These are phyloP conservation scores for Perognathus longimembris DNA, from an alignment of 2,113 vertebrate species.

Conservation along the genomic window DNA sequence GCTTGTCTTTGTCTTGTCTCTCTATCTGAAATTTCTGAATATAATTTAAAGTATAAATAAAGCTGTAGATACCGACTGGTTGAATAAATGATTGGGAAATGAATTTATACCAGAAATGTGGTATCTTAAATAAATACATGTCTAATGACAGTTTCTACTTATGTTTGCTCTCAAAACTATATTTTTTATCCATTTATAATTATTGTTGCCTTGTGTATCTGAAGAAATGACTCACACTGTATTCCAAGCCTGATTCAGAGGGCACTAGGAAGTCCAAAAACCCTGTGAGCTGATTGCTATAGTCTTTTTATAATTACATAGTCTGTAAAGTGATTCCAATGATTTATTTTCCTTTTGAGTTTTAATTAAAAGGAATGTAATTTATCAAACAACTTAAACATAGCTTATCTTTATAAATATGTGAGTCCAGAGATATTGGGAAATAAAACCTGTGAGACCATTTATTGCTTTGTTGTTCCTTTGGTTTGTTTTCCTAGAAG, in stretches of 20 bases:
- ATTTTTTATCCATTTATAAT: too few species aligned
- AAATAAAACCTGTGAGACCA: neutral
- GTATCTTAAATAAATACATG: neutral
- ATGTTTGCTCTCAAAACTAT: too few species aligned
- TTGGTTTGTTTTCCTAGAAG: conserved; percentile 31
- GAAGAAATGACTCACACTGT: neutral
- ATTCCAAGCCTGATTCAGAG: neutral
- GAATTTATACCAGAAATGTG: neutral
- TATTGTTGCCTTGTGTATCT: neutral
- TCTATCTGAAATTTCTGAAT: too few species aligned
- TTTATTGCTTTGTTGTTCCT: neutral
- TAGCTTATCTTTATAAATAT: neutral
- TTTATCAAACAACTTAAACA: conserved; percentile 24
- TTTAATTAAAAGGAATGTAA: neutral
- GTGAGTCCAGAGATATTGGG: neutral
- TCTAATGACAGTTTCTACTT: neutral
- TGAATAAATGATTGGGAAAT: neutral
- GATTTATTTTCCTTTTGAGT: neutral
- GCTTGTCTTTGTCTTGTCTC: too few species aligned
- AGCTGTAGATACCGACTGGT: too few species aligned
- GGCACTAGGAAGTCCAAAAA: neutral
- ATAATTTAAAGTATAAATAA: too few species aligned
- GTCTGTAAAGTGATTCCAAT: neutral
- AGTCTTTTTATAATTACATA: neutral
- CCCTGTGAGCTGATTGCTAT: rapidly evolving